phyloP scores from a whole-genome alignment of 2,113 vertebrate genomes.

The Psephotus haematonotus region DNA sequence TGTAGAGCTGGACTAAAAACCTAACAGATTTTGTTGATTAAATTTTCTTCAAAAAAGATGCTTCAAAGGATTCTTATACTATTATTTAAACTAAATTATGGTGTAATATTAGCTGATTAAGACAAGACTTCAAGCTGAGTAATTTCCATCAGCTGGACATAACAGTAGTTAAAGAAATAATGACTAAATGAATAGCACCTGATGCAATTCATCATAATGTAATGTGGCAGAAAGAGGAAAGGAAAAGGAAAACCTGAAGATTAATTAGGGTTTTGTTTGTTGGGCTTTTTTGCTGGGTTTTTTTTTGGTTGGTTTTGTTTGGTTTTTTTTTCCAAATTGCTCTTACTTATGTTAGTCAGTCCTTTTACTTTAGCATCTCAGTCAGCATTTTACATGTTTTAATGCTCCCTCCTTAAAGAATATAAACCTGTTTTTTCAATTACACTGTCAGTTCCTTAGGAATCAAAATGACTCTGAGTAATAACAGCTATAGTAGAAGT shows the following conservation, averaged over 20 bases:
- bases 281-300: background rate
- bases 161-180: slow-evolving; percentile 76
- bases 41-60: slow-evolving; percentile 76
- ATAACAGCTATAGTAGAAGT: background rate
- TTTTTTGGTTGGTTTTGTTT: too few species aligned
- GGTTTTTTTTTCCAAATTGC: background rate
- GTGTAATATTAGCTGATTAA: slow-evolving; percentile 80
- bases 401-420: background rate
- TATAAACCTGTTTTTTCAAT: slow-evolving; percentile 4
- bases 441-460: background rate
- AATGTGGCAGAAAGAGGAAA: slow-evolving; percentile 54
- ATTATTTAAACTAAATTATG: slow-evolving; percentile 78
- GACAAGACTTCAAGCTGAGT: slow-evolving; percentile 75
- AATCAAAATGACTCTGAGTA: background rate
- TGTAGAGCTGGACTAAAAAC: slow-evolving; percentile 48
- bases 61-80: slow-evolving; percentile 76
- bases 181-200: slow-evolving; percentile 72
- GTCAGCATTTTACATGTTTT: background rate
- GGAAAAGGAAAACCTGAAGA: slow-evolving; percentile 38
- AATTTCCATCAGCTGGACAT: slow-evolving; percentile 78
- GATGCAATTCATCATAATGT: slow-evolving; percentile 65
- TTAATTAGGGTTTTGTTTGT: background rate
- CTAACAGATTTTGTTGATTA: slow-evolving; percentile 67
- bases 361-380: background rate
- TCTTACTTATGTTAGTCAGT: background rate